phyloP scores from a whole-genome alignment of 2,113 vertebrate species.

The Bothrops jararaca region DNA sequence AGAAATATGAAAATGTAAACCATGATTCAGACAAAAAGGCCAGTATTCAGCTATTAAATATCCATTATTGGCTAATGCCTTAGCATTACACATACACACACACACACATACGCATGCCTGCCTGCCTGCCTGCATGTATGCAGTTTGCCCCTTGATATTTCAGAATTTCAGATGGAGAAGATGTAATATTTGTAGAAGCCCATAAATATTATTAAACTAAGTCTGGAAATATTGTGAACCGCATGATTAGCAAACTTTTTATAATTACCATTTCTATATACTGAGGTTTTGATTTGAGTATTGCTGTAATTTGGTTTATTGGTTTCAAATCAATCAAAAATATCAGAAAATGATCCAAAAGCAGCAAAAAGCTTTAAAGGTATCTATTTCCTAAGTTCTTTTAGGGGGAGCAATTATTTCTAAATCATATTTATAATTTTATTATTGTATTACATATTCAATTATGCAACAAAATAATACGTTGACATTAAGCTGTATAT shows the following conservation, averaged over 20 bases:
- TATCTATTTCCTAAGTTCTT: not conserved
- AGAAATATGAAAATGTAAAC: not conserved
- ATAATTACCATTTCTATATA: not conserved
- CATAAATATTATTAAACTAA: not conserved
- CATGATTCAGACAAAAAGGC: not conserved
- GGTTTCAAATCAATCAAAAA: not conserved
- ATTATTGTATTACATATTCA: not conserved
- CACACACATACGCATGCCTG: no score
- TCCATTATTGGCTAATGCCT: not conserved
- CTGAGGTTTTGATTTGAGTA: not conserved
- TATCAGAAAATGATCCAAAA: not conserved
- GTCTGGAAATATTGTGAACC: not conserved
- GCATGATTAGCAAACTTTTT: not conserved
- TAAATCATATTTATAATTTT: not conserved
- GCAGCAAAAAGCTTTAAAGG: constrained; percentile 6
- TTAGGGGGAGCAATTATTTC: not conserved
- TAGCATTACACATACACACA: not conserved
- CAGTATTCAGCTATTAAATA: not conserved
- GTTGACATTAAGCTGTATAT: not conserved
- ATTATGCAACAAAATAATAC: not conserved
- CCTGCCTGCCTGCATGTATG: not conserved
- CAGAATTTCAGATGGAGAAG: not conserved
- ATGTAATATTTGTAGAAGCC: constrained; percentile 8
- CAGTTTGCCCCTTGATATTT: not conserved
- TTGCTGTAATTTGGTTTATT: not conserved